A percentile compares a stretch with the other conserved stretches of the same genome.
Conservation (phyloP, 1,140 invertebrate genomes). For the Musca vetustissima region DNA sequence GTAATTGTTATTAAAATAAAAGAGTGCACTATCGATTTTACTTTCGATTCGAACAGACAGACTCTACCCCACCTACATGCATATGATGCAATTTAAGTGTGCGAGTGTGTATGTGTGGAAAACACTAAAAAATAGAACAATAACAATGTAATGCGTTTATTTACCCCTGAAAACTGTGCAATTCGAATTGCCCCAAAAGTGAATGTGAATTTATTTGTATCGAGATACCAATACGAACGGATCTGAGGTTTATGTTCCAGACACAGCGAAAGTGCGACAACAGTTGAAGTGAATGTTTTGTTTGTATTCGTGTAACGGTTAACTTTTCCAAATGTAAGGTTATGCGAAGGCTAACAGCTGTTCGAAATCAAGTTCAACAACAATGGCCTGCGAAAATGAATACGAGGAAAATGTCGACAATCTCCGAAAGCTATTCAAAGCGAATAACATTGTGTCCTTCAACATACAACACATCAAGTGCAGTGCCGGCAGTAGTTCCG, state of each 20-base stretch:
- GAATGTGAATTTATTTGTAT: no score
- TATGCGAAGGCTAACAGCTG: neutral
- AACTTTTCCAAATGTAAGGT: neutral
- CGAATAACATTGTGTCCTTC: slow-evolving; percentile 42
- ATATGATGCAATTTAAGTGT: neutral
- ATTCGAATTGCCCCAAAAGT: no score
- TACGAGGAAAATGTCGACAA: slow-evolving; percentile 49
- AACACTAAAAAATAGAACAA: no score
- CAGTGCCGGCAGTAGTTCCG: slow-evolving; percentile 49
- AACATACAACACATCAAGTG: slow-evolving; percentile 43
- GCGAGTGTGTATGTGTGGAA: neutral
- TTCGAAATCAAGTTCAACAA: neutral
- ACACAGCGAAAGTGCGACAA: no score
- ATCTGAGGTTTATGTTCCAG: no score
- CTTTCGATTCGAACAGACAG: neutral
- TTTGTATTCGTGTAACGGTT: neutral
- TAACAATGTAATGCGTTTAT: no score
- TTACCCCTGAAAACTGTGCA: no score
- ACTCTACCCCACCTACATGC: neutral
- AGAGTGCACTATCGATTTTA: neutral
- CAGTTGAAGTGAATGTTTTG: no score
- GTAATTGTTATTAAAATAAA: no score
- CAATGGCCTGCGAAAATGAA: slow-evolving; percentile 31
- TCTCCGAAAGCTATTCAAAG: slow-evolving; percentile 38
- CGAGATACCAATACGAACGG: no score